Base-by-base conservation (phyloP, 2,888 invertebrate species). In the Rhingia campestris region DNA sequence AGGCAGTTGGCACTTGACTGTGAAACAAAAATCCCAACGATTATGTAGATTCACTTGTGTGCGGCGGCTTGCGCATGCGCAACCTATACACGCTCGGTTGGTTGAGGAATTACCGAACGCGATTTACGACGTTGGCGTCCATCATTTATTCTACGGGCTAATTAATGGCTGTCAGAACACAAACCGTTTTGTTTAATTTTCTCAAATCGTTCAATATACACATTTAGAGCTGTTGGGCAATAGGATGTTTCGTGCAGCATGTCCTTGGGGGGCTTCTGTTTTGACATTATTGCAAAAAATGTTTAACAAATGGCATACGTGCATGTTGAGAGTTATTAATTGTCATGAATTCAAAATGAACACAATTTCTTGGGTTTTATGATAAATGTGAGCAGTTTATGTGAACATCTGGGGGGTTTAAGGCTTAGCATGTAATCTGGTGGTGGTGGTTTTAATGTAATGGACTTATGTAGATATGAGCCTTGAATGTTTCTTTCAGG, bases 81-180 rank as follows among this genome's bases (percentile, higher is more conserved):
- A 56, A 32, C 43, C 7, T 30, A 49, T 30, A 30, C 30, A 22
- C 30, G 49, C 9, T 49, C 7, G 4, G 32, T 33, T 2, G 30
- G 43, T 32, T 56, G 45, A 37, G 54, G 49, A 49, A 49, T 49
- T 39, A 49, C 49, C 58, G 58, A 69, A 69, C n/a, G 58, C 47
- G 39, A 37, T 69, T 67, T 56, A 56, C 37, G 37, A 56, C 56
- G 45, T 51, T 58, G 58, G 14, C 10, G 59, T 72, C 51, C 51
- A 37, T 79, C 51, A 69, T 32, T 33, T 53, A 64, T 79, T 66
- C 51, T 58, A 56, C 59, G 64, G 43, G 39, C 43, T 70, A 66
- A 73, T 73, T 61, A 61, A 67, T 67, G 54, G 53, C 54, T 80
- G 79, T 80, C 73, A 67, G 41, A 77, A 58, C 58, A 22, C 22